phyloP scores from a whole-genome alignment of 1,140 invertebrate species.

The Marisa cornuarietis region DNA sequence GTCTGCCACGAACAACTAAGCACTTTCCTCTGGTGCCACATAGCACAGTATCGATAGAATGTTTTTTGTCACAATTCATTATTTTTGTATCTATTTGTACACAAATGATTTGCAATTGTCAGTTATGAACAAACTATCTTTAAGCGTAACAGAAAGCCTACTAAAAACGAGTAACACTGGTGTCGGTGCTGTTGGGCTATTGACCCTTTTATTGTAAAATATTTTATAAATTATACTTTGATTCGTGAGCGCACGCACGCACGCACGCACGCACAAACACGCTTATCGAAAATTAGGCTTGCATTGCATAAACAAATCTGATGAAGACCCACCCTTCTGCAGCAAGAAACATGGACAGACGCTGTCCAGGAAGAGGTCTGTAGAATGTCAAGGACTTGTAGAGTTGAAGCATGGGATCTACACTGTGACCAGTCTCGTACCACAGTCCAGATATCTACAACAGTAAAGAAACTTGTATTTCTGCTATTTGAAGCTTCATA shows the following conservation, averaged over 20 bases:
- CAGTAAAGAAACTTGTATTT: background rate
- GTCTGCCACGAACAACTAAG: too few relatives aligned
- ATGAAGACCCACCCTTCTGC: constrained; percentile 10
- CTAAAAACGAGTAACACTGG: too few relatives aligned
- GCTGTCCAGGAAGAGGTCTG: background rate
- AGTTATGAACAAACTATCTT: too few relatives aligned
- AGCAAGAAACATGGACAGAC: constrained; percentile 11
- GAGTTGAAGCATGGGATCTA: constrained; percentile 3
- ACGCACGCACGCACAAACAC: constrained; percentile 12
- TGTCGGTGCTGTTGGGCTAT: background rate
- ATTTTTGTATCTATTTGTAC: too few relatives aligned
- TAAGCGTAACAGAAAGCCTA: too few relatives aligned
- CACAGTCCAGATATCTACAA: constrained; percentile 22
- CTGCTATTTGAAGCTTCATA: too few relatives aligned
- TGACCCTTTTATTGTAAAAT: too few relatives aligned
- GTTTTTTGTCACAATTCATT: too few relatives aligned
- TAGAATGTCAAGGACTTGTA: constrained; percentile 8
- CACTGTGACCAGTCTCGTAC: constrained; percentile 19
- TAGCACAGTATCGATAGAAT: too few relatives aligned
- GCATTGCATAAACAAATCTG: background rate
- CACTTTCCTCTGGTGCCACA: too few relatives aligned
- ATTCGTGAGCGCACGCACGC: background rate
- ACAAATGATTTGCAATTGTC: too few relatives aligned
- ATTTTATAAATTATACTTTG: too few relatives aligned
- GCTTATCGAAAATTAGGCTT: background rate